These are phyloP conservation scores for Eubucco bourcierii DNA, from an alignment of 2,113 vertebrate species.

Conservation along the genomic window DNA sequence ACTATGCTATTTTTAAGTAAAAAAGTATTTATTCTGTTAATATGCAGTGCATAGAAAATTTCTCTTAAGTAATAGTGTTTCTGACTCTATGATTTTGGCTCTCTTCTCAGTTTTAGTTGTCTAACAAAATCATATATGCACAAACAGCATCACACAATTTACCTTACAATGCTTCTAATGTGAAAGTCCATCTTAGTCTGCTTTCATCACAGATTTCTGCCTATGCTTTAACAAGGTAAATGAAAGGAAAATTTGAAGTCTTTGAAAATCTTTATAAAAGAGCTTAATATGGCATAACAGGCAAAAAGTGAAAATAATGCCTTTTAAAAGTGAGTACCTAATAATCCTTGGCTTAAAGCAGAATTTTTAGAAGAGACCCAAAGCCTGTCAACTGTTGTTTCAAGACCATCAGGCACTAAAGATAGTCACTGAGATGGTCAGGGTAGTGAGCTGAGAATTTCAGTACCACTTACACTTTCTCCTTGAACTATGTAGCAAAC, in stretches of 20 bases:
- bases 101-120: neutral
- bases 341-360: neutral
- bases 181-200: neutral
- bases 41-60: neutral
- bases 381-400: neutral
- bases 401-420: neutral
- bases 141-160: neutral
- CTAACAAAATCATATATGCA: slow-evolving; percentile 2
- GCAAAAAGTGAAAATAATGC: neutral
- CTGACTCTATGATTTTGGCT: neutral
- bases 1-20: neutral
- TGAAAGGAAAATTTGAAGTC: neutral
- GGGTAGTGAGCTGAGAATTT: neutral
- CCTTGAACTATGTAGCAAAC: neutral
- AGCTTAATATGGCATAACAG: neutral
- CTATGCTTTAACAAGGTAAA: neutral
- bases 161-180: neutral
- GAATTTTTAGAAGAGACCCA: neutral
- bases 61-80: neutral
- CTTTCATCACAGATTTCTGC: neutral
- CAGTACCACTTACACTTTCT: neutral
- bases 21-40: slow-evolving; percentile 1
- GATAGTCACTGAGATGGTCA: neutral
- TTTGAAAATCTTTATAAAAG: neutral
- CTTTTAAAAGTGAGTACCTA: neutral